Evolutionary conservation across 2,888 invertebrate species (phyloP).

Genomic region (Dyspetes luteomarginatus): DNA sequence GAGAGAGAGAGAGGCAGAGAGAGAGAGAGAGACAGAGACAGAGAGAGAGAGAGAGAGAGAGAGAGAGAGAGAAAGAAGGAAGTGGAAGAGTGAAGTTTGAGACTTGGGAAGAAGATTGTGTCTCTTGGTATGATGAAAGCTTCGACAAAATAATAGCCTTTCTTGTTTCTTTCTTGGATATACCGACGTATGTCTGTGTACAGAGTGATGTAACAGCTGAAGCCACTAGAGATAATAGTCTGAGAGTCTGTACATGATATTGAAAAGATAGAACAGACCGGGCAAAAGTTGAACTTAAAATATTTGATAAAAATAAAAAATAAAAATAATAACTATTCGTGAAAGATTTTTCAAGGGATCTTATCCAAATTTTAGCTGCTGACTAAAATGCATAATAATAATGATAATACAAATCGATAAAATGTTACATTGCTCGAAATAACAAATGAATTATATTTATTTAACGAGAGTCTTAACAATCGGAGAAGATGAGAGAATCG

Average conservation of each 20-base stretch:
- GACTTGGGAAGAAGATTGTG: slow-evolving; percentile 44
- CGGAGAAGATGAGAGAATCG: not conserved
- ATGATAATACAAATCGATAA: no score
- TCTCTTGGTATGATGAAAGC: slow-evolving; percentile 43
- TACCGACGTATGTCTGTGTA: not conserved
- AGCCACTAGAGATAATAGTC: not conserved
- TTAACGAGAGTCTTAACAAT: no score
- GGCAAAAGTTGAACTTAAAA: no score
- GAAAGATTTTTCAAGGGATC: no score
- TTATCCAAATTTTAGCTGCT: no score
- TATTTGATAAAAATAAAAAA: no score
- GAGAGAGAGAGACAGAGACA: not conserved
- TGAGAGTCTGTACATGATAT: no score
- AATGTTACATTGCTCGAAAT: no score
- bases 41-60: not conserved
- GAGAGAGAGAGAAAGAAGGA: not conserved
- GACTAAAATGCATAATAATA: no score
- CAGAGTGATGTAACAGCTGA: slow-evolving; percentile 31
- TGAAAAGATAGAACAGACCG: no score
- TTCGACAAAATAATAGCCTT: slow-evolving; percentile 40
- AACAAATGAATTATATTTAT: no score
- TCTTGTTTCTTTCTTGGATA: slow-evolving; percentile 4
- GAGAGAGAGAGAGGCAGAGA: not conserved
- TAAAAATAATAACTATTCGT: no score
- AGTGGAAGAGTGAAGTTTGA: slow-evolving; percentile 40